Percentiles rank a stretch among this genome's conserved stretches.
These are phyloP conservation scores for Bellardia pandia DNA, from an alignment of 2,888 invertebrate species.

Conservation along the genomic window DNA sequence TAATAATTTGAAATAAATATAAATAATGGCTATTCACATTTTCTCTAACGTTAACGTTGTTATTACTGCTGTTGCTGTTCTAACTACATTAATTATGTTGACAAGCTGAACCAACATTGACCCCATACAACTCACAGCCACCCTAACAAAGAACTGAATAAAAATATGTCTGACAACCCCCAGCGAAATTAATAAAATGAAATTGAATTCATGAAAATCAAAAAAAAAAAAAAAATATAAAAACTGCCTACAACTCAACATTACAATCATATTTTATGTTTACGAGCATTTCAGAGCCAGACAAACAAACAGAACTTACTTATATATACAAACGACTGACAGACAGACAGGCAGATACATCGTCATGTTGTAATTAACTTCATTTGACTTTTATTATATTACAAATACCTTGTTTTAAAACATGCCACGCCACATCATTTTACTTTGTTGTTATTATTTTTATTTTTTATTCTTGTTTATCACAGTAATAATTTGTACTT, in stretches of 20 bases:
- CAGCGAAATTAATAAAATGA: slow-evolving; percentile 4
- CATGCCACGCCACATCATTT: slow-evolving; percentile 20
- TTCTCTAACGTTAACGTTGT: slow-evolving; percentile 23
- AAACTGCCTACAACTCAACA: slow-evolving; percentile 9
- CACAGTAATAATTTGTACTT: slow-evolving; percentile 18
- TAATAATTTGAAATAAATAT: slow-evolving; percentile 51
- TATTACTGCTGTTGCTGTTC: slow-evolving; percentile 34
- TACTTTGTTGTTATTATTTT: neutral
- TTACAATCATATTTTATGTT: slow-evolving; percentile 57
- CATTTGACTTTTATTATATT: slow-evolving; percentile 58
- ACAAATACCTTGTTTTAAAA: slow-evolving; percentile 30
- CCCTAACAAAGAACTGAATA: neutral
- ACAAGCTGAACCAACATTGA: slow-evolving; percentile 44
- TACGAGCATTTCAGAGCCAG: slow-evolving; percentile 3
- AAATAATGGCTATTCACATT: slow-evolving; percentile 46
- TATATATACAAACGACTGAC: neutral
- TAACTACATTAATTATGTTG: slow-evolving; percentile 55
- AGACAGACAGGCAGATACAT: neutral
- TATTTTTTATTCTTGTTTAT: slow-evolving; percentile 5
- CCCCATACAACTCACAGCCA: slow-evolving; percentile 23
- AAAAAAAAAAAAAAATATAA: neutral
- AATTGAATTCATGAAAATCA: neutral
- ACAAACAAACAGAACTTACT: neutral
- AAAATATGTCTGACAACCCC: neutral
- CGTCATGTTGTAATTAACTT: slow-evolving; percentile 66